Evolutionary conservation across 2,888 invertebrate genomes (phyloP), one percentile per base, ranked within the genome.

Genomic region (Lochmaea capreae): DNA sequence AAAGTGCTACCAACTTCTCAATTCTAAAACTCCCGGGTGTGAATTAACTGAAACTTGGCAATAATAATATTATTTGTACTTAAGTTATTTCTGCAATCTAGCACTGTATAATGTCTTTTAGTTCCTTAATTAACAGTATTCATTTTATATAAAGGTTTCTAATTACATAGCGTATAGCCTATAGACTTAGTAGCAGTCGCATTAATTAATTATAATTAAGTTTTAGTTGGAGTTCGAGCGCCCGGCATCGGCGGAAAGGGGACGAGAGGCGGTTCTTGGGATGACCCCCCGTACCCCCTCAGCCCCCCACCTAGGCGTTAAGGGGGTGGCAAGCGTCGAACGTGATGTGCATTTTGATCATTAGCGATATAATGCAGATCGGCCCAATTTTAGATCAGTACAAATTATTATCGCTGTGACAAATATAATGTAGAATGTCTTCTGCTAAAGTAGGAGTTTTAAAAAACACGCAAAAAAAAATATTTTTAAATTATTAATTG

Each of bases 141-240:
- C 89, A 89, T 89, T 89, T 89, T 89, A 88, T 88, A 89, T 89
- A 89, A 89, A 89, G 89, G 89, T 89, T 89, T 88, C 89, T 89
- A 89, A 89, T 89, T 89, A 89, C 89, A 87, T 85, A 86, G 86
- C 85, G 85, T 86, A 90, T 85, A 86, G 87, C 90, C 90, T 90
- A 87, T 89, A 87, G 85, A 86, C 86, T 86, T 85, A 83, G 82
- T 82, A 83, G 81, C 82, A 83, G 83, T 84, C 84, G 82, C 83
- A 84, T 84, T 84, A 84, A 84, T 84, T 93, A 93, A 93, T 93
- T 93, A 92, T 93, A 93, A 93, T 93, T 92, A 92, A 93, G 93
- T 93, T 93, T 93, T 92, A 92, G 93, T 92, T 93, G 82, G 83
- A 82, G 83, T 84, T 82, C 79, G 81, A 83, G 82, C 76, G 83